These are phyloP conservation scores for Cyrtorhinus lividipennis DNA, from an alignment of 1,140 invertebrate genomes.

Conservation along the genomic window DNA sequence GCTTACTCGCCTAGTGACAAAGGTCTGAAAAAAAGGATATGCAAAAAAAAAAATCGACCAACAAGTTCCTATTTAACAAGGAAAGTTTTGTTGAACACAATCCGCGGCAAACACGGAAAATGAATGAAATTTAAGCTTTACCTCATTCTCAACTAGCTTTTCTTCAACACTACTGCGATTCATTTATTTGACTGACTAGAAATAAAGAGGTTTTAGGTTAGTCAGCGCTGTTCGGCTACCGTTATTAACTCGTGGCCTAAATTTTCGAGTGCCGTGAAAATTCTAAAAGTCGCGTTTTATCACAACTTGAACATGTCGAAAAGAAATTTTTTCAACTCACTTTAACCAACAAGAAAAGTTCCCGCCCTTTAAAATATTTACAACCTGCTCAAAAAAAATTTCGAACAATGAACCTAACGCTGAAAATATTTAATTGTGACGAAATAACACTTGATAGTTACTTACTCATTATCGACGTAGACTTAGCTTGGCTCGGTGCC, in stretches of 20 bases:
- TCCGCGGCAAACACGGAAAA: not conserved
- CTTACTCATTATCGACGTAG: not conserved
- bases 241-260: not conserved
- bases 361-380: not conserved
- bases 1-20: too few relatives aligned
- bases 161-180: too few relatives aligned
- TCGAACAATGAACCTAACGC: not conserved
- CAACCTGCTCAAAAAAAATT: not conserved
- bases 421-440: not conserved
- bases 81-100: not conserved
- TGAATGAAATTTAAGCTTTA: not conserved
- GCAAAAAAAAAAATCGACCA: not conserved
- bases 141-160: not conserved
- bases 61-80: conserved; percentile 2
- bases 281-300: not conserved
- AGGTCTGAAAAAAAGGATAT: too few relatives aligned
- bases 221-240: not conserved
- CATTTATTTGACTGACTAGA: conserved; percentile 4
- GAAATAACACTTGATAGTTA: not conserved
- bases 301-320: not conserved
- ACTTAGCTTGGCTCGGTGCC: not conserved
- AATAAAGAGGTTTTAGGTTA: not conserved
- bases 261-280: too few relatives aligned
- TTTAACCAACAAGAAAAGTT: not conserved
- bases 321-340: not conserved